Percentiles rank a stretch among this genome's conserved stretches.
Conservation (phyloP, 1,140 invertebrate genomes). For the Drosophila paulistorum region DNA sequence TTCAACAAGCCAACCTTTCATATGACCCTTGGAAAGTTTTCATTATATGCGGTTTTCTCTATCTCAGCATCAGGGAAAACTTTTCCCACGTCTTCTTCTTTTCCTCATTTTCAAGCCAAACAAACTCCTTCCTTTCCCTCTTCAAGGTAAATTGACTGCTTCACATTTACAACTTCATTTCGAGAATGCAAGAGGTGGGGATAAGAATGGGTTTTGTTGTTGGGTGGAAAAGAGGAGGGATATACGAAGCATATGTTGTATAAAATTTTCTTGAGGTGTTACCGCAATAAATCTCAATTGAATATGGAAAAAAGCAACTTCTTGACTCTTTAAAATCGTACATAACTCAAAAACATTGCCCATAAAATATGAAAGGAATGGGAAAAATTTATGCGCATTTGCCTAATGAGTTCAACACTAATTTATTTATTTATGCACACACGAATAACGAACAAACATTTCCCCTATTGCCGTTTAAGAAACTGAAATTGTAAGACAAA, state of each 20-base stretch:
- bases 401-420: constrained; percentile 26
- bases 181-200: not conserved
- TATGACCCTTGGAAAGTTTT: constrained; percentile 14
- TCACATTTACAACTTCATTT: constrained; percentile 25
- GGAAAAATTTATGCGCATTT: constrained; percentile 19
- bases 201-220: not conserved
- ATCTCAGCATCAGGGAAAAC: constrained; percentile 15
- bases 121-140: not conserved
- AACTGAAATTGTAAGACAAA: not conserved
- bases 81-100: constrained; percentile 3
- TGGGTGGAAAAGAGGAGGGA: not conserved
- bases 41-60: constrained; percentile 13
- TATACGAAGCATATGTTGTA: constrained; percentile 14
- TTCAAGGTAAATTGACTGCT: constrained; percentile 22
- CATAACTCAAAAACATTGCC: constrained; percentile 22
- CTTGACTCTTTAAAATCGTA: constrained; percentile 22
- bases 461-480: not conserved
- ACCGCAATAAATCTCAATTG: constrained; percentile 38
- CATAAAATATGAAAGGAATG: not conserved
- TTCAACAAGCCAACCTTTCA: not conserved
- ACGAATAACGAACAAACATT: not conserved
- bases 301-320: constrained; percentile 24
- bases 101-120: not conserved
- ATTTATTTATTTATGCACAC: constrained; percentile 9
- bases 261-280: constrained; percentile 21